phyloP scores from a whole-genome alignment of 2,797 vertebrate genomes.

The Mus caroli region DNA sequence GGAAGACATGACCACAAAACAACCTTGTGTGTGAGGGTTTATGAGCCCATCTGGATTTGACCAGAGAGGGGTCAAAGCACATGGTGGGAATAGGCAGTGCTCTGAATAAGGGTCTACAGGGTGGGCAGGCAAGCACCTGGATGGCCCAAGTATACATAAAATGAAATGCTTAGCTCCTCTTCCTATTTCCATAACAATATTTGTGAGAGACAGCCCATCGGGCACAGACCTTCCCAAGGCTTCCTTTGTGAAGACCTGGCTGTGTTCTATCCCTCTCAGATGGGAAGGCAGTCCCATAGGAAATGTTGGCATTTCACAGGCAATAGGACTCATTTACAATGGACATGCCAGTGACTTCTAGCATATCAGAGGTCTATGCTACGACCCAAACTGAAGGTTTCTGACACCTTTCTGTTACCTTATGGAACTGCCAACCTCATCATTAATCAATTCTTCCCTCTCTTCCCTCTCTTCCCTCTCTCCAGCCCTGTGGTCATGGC shows the following conservation, averaged over 20 bases:
- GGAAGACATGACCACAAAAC: neutral
- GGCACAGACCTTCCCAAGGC: neutral
- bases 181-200: neutral
- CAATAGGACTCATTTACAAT: neutral
- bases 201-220: neutral
- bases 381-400: neutral
- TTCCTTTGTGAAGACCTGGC: too few species aligned
- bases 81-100: neutral
- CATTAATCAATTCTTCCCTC: neutral
- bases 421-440: too few species aligned
- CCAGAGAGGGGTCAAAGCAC: neutral
- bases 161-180: neutral
- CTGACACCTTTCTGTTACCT: neutral
- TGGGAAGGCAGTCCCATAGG: neutral
- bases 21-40: neutral
- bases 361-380: neutral
- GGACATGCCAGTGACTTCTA: neutral
- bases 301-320: neutral
- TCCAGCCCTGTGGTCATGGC: neutral
- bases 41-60: neutral
- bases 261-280: neutral
- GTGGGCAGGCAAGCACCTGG: neutral
- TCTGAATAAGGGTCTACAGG: neutral
- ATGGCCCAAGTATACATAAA: too few species aligned
- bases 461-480: neutral